Evolutionary conservation across 2,888 invertebrate species (phyloP), one percentile per base, ranked within the genome.

Genomic region (Julus scandinavius): DNA sequence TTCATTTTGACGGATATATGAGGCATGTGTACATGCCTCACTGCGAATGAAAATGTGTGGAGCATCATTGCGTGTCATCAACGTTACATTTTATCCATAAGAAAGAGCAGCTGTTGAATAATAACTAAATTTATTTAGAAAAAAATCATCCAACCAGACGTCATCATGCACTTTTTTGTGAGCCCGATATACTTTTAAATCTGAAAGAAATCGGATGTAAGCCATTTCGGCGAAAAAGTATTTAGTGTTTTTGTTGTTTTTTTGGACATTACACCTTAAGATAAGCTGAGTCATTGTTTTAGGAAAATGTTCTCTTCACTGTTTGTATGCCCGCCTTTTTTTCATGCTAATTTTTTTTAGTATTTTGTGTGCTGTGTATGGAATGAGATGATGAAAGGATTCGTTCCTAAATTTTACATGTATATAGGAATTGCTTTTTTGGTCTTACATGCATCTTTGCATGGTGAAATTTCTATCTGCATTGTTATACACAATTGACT

Each of bases 261-360:
- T 63, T 63, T 11, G 1, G 17, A 54, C 11, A 54, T 11, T 54
- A 63, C 17, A n/a, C n/a, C 63, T 54, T 3, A 63, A n/a, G 1
- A 63, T 63, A 63, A 63, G 63, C 63, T 63, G 63, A 63, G 63
- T 63, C 63, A 63, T 63, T 63, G 63, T 63, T 63, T 63, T 63
- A 63, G 2, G 0, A 63, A 63, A 63, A n/a, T 54, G 54, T 11
- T 11, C 63, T n/a, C 15, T 58, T 58, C n/a, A n/a, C 11, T 54
- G 63, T 63, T 63, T 63, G 13, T 63, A 4, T 1, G 63, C 5
- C 17, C 63, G n/a, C 45, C 45, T 45, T 7, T 45, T 45, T 45
- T 45, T 45, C 45, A 45, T 45, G 45, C 45, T 45, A 45, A 45
- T 45, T 45, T 45, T 45, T 45, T 63, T 63, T 63, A 4, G n/a